A percentile compares a stretch with the other conserved stretches of the same genome.
Evolutionary conservation across 2,888 invertebrate genomes (phyloP).

Genomic region (Scaptomyza polygonia): DNA sequence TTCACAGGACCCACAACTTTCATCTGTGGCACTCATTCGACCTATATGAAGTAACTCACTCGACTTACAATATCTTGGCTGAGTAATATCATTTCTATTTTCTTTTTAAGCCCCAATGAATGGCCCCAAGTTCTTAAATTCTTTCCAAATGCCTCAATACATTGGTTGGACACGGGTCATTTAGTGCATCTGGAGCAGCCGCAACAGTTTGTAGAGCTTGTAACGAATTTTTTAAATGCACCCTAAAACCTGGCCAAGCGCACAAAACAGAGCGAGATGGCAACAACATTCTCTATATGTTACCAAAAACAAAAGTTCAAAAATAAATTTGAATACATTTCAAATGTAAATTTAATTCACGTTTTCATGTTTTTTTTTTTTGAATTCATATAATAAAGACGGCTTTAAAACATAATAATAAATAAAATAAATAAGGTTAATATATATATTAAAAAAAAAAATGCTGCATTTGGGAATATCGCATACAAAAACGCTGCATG

Average conservation of each 20-base stretch:
- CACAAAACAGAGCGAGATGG: conserved; percentile 37
- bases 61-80: background rate
- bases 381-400: conserved; percentile 50
- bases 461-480: conserved; percentile 2
- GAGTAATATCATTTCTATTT: background rate
- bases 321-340: conserved; percentile 51
- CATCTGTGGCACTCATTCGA: conserved; percentile 92
- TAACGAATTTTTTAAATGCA: conserved; percentile 83
- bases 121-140: conserved; percentile 86
- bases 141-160: conserved; percentile 87
- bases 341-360: conserved; percentile 69
- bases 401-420: conserved; percentile 30
- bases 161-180: conserved; percentile 91
- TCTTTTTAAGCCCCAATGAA: conserved; percentile 85
- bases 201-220: conserved; percentile 83
- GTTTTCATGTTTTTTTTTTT: conserved; percentile 36
- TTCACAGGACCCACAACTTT: conserved; percentile 91
- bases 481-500: conserved; percentile 15
- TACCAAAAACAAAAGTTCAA: background rate
- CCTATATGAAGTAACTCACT: conserved; percentile 89
- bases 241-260: conserved; percentile 6
- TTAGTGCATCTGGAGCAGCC: conserved; percentile 98
- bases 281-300: background rate
- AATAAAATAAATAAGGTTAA: background rate
- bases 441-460: background rate